phyloP scores from a whole-genome alignment of 2,113 vertebrate genomes.

The Malaclemys terrapin region DNA sequence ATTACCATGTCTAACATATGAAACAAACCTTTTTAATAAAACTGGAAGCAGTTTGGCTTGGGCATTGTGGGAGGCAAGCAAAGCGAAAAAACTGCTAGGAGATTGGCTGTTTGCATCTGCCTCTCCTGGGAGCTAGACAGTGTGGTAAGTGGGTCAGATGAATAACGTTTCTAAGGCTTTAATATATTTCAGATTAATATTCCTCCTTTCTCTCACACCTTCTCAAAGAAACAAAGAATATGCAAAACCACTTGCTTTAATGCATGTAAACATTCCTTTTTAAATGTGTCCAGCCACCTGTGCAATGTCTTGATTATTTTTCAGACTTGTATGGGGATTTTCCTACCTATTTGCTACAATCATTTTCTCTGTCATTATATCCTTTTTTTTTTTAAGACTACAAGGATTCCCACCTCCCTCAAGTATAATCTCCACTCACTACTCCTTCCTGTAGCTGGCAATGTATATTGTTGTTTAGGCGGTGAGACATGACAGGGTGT shows the following conservation, averaged over 20 bases:
- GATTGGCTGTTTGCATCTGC: not conserved
- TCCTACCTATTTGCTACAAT: not conserved
- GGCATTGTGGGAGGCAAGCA: not conserved
- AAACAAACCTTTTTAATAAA: not conserved
- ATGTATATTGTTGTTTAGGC: not conserved
- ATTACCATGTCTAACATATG: not conserved
- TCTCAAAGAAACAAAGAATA: not conserved
- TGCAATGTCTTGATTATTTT: not conserved
- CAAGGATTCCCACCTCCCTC: accelerated
- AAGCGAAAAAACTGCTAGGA: not conserved
- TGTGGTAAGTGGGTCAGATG: not conserved
- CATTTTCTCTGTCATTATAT: not conserved
- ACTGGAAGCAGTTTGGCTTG: accelerated
- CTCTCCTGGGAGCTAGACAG: conserved; percentile 4
- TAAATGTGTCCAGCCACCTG: not conserved
- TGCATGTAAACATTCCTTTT: not conserved
- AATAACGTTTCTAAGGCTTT: not conserved
- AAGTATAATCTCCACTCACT: not conserved
- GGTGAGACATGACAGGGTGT: not conserved
- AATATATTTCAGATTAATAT: not conserved
- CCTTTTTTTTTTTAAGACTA: not conserved
- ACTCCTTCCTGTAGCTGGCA: accelerated
- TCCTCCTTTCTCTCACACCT: not conserved
- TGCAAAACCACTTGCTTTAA: not conserved
- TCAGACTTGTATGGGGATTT: accelerated